These are phyloP conservation scores for Arvicanthis niloticus DNA, from an alignment of 2,113 vertebrate genomes.

Conservation along the genomic window DNA sequence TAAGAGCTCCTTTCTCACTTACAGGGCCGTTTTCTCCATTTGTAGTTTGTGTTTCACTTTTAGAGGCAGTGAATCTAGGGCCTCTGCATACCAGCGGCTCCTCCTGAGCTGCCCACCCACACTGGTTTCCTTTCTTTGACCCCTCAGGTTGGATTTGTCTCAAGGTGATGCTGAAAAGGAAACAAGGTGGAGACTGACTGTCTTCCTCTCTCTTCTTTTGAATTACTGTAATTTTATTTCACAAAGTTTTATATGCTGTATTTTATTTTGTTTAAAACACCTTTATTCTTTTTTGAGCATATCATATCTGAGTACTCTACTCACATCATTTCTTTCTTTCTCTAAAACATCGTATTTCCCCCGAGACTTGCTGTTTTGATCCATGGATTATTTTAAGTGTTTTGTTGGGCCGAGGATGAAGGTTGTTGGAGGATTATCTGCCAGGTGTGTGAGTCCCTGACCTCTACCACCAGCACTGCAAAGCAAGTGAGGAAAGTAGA, in stretches of 20 bases:
- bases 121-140: background rate
- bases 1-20: background rate
- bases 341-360: background rate
- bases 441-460: background rate
- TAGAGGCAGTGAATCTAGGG: background rate
- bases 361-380: constrained; percentile 13
- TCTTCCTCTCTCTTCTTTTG: background rate
- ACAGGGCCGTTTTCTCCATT: background rate
- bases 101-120: no score
- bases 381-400: background rate
- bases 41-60: constrained; percentile 12
- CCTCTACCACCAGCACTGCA: background rate
- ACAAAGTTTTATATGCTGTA: background rate
- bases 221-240: constrained; percentile 37
- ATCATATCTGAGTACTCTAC: background rate
- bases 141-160: constrained; percentile 22
- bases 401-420: background rate
- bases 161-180: background rate
- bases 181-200: background rate
- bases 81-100: background rate
- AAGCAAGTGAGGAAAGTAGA: background rate
- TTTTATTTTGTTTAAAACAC: constrained; percentile 33
- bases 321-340: background rate
- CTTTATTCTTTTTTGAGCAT: background rate
- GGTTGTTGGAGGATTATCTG: background rate